Evolutionary conservation across 2,888 invertebrate species (phyloP), one percentile per base, ranked within the genome.

Genomic region (Plutella xylostella): DNA sequence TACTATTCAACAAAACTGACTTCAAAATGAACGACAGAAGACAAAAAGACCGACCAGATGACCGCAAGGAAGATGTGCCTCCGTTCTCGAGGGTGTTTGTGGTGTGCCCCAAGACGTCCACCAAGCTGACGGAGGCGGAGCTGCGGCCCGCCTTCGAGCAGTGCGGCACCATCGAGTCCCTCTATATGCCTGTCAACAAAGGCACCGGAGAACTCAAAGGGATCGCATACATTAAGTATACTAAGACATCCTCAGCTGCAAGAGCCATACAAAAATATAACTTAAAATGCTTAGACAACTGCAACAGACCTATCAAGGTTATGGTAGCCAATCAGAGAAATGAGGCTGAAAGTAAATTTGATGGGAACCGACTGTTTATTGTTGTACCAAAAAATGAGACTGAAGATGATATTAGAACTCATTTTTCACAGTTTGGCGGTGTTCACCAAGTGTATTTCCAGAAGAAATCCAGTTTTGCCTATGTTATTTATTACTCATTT

Each of bases 191-290:
- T 11, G 93, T 90, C 74, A 94, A 97, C 65, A 90, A 92, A 47
- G 86, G 80, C 52, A 90, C 92, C 19, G 93, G 94, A 34, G 93
- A 93, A 56, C 90, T 91, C 55, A 96, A 95, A 87, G 96, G 96
- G 43, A 92, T 97, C 49, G 93, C 93, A 0, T 97, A 96, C 65
- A 91, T 97, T 11, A 96, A 96, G 68, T 97, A 89, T 72, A 85
- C 87, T 0, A 96, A 94, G 80, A 95, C 96, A 1, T 96, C 96
- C 0, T 92, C 95, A 63, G 97, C 97, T 2, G 96, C 96, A 4
- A 82, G 87, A 43, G 97, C 97, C 2, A 88, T 96, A 59, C 93
- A 96, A 69, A 91, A 91, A 55, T 90, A 97, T 89, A 92, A 95
- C 71, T 90, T 92, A 18, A 90, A 89, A 68, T 86, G 87, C 43